These are phyloP conservation scores for Cyprinella venusta DNA, from an alignment of 2,797 vertebrate species.

Conservation along the genomic window DNA sequence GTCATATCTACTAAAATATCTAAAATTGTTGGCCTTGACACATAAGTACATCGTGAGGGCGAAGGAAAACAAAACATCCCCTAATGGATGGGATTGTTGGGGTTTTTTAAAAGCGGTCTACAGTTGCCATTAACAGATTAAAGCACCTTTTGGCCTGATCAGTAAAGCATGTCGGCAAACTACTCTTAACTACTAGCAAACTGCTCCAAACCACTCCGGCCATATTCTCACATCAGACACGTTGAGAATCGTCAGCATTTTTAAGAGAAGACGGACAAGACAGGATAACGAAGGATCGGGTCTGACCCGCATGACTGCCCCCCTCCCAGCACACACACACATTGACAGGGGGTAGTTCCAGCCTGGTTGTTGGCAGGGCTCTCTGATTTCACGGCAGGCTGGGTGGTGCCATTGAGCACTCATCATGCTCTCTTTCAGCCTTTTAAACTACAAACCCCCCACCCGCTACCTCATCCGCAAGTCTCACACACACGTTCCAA, in stretches of 20 bases:
- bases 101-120: constrained; percentile 60
- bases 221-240: constrained; percentile 35
- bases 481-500: constrained; percentile 49
- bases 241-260: constrained; percentile 27
- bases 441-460: constrained; percentile 59
- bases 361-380: constrained; percentile 70
- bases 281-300: constrained; percentile 29
- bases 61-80: constrained; percentile 53
- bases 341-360: constrained; percentile 66
- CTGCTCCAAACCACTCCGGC: constrained; percentile 50
- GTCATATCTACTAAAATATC: not conserved
- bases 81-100: constrained; percentile 58
- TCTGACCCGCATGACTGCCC: constrained; percentile 57
- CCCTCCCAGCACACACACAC: constrained; percentile 52
- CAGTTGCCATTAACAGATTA: constrained; percentile 65
- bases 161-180: constrained; percentile 64
- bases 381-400: constrained; percentile 78
- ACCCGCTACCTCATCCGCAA: constrained; percentile 52
- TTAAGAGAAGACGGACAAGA: constrained; percentile 36
- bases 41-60: constrained; percentile 26
- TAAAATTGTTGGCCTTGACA: constrained; percentile 20
- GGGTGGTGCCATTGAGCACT: constrained; percentile 72
- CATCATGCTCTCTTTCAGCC: constrained; percentile 74
- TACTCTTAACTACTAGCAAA: constrained; percentile 64
- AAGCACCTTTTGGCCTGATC: constrained; percentile 63